These are phyloP conservation scores for Amphiura filiformis DNA, from an alignment of 35 echinoderm and acorn worm species.

Conservation along the genomic window DNA sequence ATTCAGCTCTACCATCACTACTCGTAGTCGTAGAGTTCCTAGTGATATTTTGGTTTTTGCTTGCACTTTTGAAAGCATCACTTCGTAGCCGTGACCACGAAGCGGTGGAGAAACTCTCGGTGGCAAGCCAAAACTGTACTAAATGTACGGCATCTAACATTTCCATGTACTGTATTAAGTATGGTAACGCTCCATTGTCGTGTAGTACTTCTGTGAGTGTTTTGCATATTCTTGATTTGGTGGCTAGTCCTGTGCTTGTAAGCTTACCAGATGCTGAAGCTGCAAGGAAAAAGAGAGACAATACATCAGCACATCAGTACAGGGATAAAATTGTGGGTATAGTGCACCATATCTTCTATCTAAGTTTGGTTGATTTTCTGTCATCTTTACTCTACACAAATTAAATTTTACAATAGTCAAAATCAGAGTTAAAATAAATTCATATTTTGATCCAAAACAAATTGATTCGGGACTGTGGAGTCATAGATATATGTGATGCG, in stretches of 20 bases:
- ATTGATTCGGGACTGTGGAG: too few species aligned
- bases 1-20: too few species aligned
- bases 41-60: background rate
- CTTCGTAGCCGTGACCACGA: slow-evolving; percentile 67
- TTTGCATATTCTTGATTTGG: slow-evolving; percentile 70
- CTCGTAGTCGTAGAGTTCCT: background rate
- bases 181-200: slow-evolving; percentile 89
- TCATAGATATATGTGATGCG: too few species aligned
- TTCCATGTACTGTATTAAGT: slow-evolving; percentile 95
- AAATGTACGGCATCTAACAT: slow-evolving; percentile 50
- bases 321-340: too few species aligned
- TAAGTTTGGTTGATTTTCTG: too few species aligned
- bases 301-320: too few species aligned
- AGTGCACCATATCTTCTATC: background rate
- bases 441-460: background rate
- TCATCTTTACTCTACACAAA: too few species aligned
- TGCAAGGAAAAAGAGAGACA: background rate
- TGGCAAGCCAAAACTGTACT: slow-evolving; percentile 84
- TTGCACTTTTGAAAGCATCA: slow-evolving; percentile 10
- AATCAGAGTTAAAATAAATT: too few species aligned
- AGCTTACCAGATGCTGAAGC: background rate
- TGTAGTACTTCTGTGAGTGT: slow-evolving; percentile 79
- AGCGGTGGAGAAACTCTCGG: slow-evolving; percentile 79
- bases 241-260: slow-evolving; percentile 9
- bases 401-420: too few species aligned